Base-by-base conservation (phyloP, 2,888 invertebrate genomes). In the Mythimna ferrago region DNA sequence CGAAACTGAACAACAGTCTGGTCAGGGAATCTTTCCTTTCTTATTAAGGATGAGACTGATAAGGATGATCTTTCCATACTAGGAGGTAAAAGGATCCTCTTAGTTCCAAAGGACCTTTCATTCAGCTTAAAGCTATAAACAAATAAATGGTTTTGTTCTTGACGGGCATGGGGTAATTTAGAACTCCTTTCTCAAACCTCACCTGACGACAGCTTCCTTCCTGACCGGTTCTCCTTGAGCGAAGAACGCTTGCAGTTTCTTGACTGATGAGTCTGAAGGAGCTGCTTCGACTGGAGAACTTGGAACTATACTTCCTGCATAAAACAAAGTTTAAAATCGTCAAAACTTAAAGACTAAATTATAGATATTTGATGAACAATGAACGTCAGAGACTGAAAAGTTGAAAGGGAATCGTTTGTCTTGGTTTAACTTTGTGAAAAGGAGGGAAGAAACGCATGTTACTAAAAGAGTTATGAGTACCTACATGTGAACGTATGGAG, bases 201-300 rank as follows among this genome's bases (percentile, higher is more conserved):
- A 96, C 96, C 96, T 94, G 9, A 97, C 90, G 4, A 96, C 93
- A 1, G 97, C 94, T 87, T 97, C 97, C 81, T 97, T 97, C 73
- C 97, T 96, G 60, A 97, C 95, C 0, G 97, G 97, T 82, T 98
- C 97, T 63, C 97, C 97, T 87, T 97, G 97, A 16, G 97, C 97
- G 84, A 98, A 97, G 91, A 98, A 98, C 2, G 97, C 98, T 92
- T 98, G 98, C 1, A 98, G 91, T 85, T 97, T 98, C 86, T 97
- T 97, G 0, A 98, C 97, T 10, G 97, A 95, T 0, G 93, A 91
- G 66, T 97, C 97, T 9, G 96, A 93, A 6, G 92, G 89, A 0
- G 90, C 89, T 2, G 87, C 67, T 5, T 94, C 94, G 10, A 95
- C 94, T 1, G 96, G 96, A 0, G 96, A 96, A 70, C 90, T 92